Conservation (phyloP, 2,797 vertebrate genomes). For the Sus cebifrons region DNA sequence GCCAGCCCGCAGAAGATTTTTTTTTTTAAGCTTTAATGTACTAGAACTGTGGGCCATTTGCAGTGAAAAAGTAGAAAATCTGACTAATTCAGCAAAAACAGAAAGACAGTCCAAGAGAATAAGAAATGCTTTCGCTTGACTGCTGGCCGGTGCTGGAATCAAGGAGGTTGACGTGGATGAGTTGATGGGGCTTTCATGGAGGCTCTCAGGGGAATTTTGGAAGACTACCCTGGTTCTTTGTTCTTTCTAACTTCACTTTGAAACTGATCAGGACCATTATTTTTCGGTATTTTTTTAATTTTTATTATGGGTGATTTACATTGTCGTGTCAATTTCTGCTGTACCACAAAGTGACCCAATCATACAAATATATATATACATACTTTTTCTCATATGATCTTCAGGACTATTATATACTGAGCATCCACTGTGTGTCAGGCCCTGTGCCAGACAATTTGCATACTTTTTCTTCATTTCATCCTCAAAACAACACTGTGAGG, state of each 20-base stretch:
- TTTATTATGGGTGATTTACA: too few species aligned
- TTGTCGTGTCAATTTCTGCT: too few species aligned
- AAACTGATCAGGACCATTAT: background rate
- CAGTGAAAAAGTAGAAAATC: conserved; percentile 68
- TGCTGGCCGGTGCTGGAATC: background rate
- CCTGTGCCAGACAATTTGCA: background rate
- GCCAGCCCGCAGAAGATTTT: conserved; percentile 36
- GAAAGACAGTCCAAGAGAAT: conserved; percentile 56
- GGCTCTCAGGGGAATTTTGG: background rate
- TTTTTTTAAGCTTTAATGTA: conserved; percentile 59
- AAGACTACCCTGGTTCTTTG: conserved; percentile 45
- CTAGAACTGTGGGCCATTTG: conserved; percentile 60
- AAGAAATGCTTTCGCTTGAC: conserved; percentile 60
- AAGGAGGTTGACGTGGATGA: conserved; percentile 40
- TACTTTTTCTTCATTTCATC: conserved; percentile 2
- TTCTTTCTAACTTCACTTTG: conserved; percentile 62
- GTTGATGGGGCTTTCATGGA: conserved; percentile 34
- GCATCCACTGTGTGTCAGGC: background rate
- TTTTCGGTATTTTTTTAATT: too few species aligned
- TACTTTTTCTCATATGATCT: too few species aligned
- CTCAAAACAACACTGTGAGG: background rate
- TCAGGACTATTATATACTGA: background rate
- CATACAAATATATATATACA: too few species aligned
- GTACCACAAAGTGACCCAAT: too few species aligned
- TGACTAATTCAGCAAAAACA: conserved; percentile 64